Evolutionary conservation across 1,140 invertebrate species (phyloP).

Genomic region (Bilobella aurantiaca): DNA sequence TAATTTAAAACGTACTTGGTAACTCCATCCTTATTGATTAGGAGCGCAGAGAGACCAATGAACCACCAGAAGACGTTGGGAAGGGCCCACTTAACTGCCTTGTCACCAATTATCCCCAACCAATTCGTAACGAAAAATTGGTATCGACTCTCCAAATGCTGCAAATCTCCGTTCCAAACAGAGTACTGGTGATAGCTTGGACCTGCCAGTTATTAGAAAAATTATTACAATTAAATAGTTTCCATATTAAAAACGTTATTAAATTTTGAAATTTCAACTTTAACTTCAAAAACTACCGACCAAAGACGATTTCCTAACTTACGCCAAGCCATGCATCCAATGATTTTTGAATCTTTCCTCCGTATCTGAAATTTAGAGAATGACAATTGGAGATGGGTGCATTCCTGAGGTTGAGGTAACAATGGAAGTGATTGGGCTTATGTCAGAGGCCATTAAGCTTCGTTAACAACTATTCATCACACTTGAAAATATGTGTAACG

Average conservation of each 20-base stretch:
- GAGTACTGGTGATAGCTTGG: conserved; percentile 22
- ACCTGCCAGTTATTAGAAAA: neutral
- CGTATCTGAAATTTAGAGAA: conserved; percentile 46
- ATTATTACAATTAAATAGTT: too few relatives aligned
- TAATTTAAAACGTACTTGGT: conserved; percentile 46
- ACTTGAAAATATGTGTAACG: too few relatives aligned
- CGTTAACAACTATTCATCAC: too few relatives aligned
- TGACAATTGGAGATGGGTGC: conserved; percentile 26
- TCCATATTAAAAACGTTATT: too few relatives aligned
- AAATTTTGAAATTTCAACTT: too few relatives aligned
- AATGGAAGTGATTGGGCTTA: neutral
- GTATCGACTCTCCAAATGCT: conserved; percentile 36
- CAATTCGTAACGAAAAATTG: conserved; percentile 42
- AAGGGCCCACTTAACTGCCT: conserved; percentile 47
- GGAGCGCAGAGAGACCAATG: conserved; percentile 51
- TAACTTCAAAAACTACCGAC: too few relatives aligned
- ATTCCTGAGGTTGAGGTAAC: too few relatives aligned
- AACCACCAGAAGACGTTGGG: conserved; percentile 45
- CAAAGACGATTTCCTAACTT: too few relatives aligned
- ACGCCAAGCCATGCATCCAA: conserved; percentile 30
- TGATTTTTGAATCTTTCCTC: conserved; percentile 50
- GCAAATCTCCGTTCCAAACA: conserved; percentile 39
- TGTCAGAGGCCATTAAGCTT: too few relatives aligned
- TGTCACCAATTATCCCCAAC: conserved; percentile 43
- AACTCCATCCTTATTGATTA: conserved; percentile 57